Conservation (phyloP, 2,797 vertebrate species). For the Antrozous pallidus region DNA sequence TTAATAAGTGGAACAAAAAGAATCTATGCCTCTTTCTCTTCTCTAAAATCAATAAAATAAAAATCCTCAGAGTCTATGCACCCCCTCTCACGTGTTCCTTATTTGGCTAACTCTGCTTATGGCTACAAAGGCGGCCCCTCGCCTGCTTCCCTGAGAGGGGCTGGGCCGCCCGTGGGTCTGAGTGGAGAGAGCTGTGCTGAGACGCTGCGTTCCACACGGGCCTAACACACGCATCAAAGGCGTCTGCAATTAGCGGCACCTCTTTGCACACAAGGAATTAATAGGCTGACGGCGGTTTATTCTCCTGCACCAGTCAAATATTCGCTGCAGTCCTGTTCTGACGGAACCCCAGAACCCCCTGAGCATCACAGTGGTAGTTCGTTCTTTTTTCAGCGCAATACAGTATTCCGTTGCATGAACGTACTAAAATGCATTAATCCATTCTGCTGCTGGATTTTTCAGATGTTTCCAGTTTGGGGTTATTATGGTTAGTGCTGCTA, state of each 20-base stretch:
- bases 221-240: slow-evolving; percentile 19
- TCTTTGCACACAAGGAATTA: neutral
- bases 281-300: neutral
- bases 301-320: neutral
- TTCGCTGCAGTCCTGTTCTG: neutral
- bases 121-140: neutral
- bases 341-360: neutral
- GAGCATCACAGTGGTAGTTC: neutral
- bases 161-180: neutral
- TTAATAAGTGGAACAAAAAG: too few species aligned
- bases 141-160: neutral
- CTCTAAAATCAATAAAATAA: neutral
- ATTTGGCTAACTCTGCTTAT: neutral
- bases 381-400: neutral
- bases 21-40: neutral
- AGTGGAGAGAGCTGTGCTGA: slow-evolving; percentile 21
- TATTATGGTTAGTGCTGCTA: neutral
- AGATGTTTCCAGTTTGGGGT: neutral
- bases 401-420: neutral
- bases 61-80: neutral
- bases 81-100: neutral
- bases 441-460: neutral
- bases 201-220: neutral
- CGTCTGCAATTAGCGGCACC: neutral
- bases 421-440: neutral